These are phyloP conservation scores for Cephus nigrinus DNA, from an alignment of 2,888 invertebrate species.

Conservation along the genomic window DNA sequence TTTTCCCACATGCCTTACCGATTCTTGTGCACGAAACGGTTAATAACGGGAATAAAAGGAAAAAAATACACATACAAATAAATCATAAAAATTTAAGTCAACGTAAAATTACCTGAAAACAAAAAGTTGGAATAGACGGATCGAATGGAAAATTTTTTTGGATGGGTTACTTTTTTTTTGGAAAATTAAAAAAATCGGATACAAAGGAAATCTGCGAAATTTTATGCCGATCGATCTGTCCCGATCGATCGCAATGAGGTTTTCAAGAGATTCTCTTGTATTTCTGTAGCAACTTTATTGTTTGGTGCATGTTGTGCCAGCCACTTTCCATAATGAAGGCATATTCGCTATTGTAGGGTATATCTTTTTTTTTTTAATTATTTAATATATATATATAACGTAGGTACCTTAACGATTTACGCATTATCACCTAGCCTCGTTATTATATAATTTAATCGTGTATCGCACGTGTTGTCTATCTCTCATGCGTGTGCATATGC, in stretches of 20 bases:
- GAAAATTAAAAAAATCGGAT: background rate
- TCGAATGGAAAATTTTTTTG: background rate
- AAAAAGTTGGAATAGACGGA: too few species aligned
- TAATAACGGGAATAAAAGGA: too few species aligned
- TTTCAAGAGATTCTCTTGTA: background rate
- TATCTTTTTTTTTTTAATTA: slow-evolving; percentile 45
- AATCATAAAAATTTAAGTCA: too few species aligned
- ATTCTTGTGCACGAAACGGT: too few species aligned
- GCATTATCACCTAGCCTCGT: slow-evolving; percentile 50
- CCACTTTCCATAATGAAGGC: slow-evolving; percentile 58
- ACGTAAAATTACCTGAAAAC: too few species aligned
- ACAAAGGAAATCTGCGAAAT: background rate
- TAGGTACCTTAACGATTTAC: slow-evolving; percentile 50
- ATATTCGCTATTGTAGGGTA: slow-evolving; percentile 56
- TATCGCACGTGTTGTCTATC: slow-evolving; percentile 3
- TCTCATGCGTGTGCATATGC: background rate
- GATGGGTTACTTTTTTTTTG: background rate
- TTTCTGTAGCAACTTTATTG: slow-evolving; percentile 56
- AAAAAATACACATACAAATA: too few species aligned
- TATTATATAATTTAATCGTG: slow-evolving; percentile 30
- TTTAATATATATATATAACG: slow-evolving; percentile 35
- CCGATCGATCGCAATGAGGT: slow-evolving; percentile 5
- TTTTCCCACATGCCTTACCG: background rate
- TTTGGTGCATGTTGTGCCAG: slow-evolving; percentile 57
- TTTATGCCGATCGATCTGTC: background rate